A percentile compares a stretch with the other conserved stretches of the same genome.
phyloP scores from a whole-genome alignment of 1,140 invertebrate genomes.

The Laupala kohalensis region DNA sequence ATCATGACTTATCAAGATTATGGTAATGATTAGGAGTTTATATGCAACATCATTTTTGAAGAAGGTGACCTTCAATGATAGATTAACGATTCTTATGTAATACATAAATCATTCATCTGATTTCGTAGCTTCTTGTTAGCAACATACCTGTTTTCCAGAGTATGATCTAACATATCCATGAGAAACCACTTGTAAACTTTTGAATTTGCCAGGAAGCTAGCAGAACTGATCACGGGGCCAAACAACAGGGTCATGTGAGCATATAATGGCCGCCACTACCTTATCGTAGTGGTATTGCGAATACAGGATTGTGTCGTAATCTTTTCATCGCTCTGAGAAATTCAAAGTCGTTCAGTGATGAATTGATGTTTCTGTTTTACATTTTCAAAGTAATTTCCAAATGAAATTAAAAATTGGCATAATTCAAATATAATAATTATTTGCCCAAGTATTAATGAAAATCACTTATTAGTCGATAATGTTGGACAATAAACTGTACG shows the following conservation, averaged over 20 bases:
- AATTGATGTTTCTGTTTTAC: too few species aligned
- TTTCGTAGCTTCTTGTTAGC: background rate
- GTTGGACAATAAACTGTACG: too few species aligned
- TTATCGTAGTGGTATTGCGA: background rate
- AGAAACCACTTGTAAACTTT: slow-evolving; percentile 13
- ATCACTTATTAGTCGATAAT: too few species aligned
- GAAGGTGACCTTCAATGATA: background rate
- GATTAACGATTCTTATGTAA: background rate
- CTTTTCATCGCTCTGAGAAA: background rate
- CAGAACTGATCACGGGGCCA: slow-evolving; percentile 18
- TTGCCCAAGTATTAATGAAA: too few species aligned
- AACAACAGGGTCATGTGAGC: slow-evolving; percentile 21
- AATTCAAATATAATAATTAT: too few species aligned
- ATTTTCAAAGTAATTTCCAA: too few species aligned
- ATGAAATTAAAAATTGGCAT: too few species aligned
- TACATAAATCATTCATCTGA: background rate
- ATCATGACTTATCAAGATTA: background rate
- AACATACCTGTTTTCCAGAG: slow-evolving; percentile 16
- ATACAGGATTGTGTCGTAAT: background rate
- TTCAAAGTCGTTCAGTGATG: too few species aligned
- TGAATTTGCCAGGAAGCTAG: slow-evolving; percentile 19
- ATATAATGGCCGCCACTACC: slow-evolving; percentile 10
- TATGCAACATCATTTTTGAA: background rate
- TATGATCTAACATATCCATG: slow-evolving; percentile 18
- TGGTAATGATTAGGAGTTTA: background rate